phyloP scores from a whole-genome alignment of 1,140 invertebrate species.

The Diorhabda elongata region DNA sequence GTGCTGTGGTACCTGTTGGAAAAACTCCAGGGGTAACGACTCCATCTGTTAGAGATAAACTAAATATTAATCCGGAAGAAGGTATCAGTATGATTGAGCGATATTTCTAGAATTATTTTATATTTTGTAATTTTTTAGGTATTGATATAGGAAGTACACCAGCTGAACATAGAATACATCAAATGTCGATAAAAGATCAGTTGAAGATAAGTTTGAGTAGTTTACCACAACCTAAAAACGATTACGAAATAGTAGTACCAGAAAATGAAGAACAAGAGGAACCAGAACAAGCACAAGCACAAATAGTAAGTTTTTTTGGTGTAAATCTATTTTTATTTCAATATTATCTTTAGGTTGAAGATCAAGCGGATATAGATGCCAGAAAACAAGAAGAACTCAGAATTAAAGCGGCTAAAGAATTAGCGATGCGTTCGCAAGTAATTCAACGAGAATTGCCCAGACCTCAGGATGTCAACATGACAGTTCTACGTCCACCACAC shows the following conservation, averaged over 20 bases:
- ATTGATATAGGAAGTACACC: slow-evolving; percentile 66
- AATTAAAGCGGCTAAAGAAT: slow-evolving; percentile 57
- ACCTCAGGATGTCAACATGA: slow-evolving; percentile 80
- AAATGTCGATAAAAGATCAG: slow-evolving; percentile 64
- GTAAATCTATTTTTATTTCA: slow-evolving; percentile 7
- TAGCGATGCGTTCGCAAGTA: slow-evolving; percentile 78
- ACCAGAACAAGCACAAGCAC: slow-evolving; percentile 48
- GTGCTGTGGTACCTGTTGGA: slow-evolving; percentile 44
- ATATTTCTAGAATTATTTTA: background rate
- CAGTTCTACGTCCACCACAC: slow-evolving; percentile 69
- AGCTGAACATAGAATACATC: slow-evolving; percentile 56
- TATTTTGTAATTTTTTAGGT: slow-evolving; percentile 35
- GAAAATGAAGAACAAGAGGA: slow-evolving; percentile 69
- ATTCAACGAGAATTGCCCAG: slow-evolving; percentile 87
- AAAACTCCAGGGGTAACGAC: slow-evolving; percentile 33
- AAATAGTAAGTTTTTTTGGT: slow-evolving; percentile 17
- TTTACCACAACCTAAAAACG: slow-evolving; percentile 89
- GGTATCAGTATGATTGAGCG: slow-evolving; percentile 17
- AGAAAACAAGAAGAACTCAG: slow-evolving; percentile 57
- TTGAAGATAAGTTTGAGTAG: slow-evolving; percentile 71
- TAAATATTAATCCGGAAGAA: slow-evolving; percentile 92
- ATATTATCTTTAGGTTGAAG: slow-evolving; percentile 54
- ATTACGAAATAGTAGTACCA: slow-evolving; percentile 97
- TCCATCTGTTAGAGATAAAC: slow-evolving; percentile 82
- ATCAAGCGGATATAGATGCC: slow-evolving; percentile 88